A percentile compares a stretch with the other conserved stretches of the same genome.
Conservation (phyloP, 2,113 vertebrate genomes). For the Polypterus senegalus region DNA sequence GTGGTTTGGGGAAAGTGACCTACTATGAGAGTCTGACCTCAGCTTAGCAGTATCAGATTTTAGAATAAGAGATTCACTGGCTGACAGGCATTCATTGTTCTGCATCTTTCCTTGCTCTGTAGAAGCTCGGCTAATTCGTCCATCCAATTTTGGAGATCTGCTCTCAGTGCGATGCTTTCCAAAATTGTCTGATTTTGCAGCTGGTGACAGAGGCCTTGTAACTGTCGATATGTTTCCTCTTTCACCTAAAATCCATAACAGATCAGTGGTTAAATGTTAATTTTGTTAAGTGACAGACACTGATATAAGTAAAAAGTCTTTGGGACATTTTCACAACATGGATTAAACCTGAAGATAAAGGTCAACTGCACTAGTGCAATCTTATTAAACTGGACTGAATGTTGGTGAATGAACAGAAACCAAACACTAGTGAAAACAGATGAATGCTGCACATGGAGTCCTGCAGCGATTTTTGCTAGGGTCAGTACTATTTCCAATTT, state of each 20-base stretch:
- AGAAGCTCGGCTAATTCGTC: slow-evolving; percentile 57
- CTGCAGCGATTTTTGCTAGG: no score
- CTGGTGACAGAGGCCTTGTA: slow-evolving; percentile 58
- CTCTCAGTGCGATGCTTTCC: slow-evolving; percentile 75
- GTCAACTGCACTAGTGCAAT: no score
- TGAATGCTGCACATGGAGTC: no score
- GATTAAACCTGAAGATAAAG: no score
- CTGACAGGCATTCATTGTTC: slow-evolving; percentile 65
- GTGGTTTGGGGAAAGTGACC: slow-evolving; percentile 92
- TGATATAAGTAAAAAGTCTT: no score
- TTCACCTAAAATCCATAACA: slow-evolving; percentile 61
- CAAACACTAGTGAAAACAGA: no score
- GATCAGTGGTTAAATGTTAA: slow-evolving; percentile 1
- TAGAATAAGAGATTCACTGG: slow-evolving; percentile 81
- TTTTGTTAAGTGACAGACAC: no score
- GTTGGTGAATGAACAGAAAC: no score
- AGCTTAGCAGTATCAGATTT: slow-evolving; percentile 87
- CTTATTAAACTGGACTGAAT: no score
- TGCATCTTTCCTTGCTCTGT: slow-evolving; percentile 71
- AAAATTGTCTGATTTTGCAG: slow-evolving; percentile 55
- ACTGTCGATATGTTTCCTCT: slow-evolving; percentile 62
- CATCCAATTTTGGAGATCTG: slow-evolving; percentile 71
- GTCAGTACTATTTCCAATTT: no score
- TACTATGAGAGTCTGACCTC: slow-evolving; percentile 87
- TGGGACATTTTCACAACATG: no score